A percentile compares a stretch with the other conserved stretches of the same genome.
Evolutionary conservation across 2,113 vertebrate genomes (phyloP).

Genomic region (Machaerirhynchus nigripectus): DNA sequence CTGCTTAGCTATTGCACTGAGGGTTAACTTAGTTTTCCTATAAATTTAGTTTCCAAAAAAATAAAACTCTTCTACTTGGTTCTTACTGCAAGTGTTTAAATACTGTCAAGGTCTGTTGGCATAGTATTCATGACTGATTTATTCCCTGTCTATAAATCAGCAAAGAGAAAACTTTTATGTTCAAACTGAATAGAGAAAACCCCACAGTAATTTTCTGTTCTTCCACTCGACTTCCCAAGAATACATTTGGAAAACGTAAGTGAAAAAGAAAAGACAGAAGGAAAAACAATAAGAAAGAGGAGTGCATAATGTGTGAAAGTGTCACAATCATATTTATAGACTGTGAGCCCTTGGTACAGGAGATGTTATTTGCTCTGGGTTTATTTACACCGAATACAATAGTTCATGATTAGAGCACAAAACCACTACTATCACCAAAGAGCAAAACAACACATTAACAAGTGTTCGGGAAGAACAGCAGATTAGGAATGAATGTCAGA

Average conservation of each 20-base stretch:
- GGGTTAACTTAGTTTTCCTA: not conserved
- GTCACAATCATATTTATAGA: not conserved
- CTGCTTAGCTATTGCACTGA: not conserved
- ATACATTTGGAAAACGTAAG: not conserved
- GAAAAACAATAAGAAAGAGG: not conserved
- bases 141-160: not conserved
- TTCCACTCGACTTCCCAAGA: rapidly evolving
- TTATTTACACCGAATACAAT: not conserved
- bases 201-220: not conserved
- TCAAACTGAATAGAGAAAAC: not conserved
- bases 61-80: not conserved
- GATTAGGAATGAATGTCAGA: not conserved
- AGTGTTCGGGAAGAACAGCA: not conserved
- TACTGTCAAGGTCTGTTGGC: not conserved
- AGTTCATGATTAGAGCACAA: not conserved
- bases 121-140: not conserved
- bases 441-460: not conserved
- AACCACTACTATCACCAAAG: not conserved
- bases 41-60: not conserved
- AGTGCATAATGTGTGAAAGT: not conserved
- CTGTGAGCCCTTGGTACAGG: not conserved
- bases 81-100: not conserved
- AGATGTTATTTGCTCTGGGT: not conserved
- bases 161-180: not conserved
- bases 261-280: not conserved